Evolutionary conservation across 2,797 vertebrate species (phyloP), one percentile per base, ranked within the genome.

Genomic region (Clarias platycephalus): DNA sequence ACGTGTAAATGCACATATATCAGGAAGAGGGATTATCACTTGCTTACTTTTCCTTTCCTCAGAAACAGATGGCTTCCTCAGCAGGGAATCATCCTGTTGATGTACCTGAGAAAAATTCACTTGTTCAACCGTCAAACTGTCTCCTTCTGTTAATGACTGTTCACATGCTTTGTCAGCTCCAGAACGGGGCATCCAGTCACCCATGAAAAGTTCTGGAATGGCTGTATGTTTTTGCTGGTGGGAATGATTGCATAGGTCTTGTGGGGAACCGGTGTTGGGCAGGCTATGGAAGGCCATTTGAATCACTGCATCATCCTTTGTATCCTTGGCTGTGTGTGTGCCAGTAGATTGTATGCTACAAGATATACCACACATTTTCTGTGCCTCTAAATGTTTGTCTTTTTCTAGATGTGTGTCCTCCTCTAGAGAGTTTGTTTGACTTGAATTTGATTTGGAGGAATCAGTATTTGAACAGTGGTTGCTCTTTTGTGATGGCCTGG

Each of bases 31-130:
- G 80, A 91, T 91, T 88, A 91, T 87, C 53, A 93, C 93, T 85
- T 90, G 90, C n/a, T 92, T 89, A 75, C 89, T 90, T 57, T 93
- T 92, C 82, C 88, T 81, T 40, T 92, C 89, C 86, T 93, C 90
- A 8, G 49, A 84, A 76, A 76, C 88, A 86, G 89, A 89, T 53
- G 85, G 85, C 84, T 78, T 88, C 78, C 88, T 85, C 62, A 60
- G 76, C 83, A 70, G 86, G 84, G 75, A 76, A 81, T 87, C 85
- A 5, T 78, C 83, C 81, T 86, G 74, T 86, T 86, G 82, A 70
- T 79, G 40, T 57, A 84, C 67, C 79, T 57, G 71, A 31, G 71
- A 63, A 34, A 67, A 55, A 49, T 75, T 64, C 64, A 79, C 55
- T 71, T 83, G 80, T 86, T 86, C 88, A 90, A 89, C 88, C 79